These are phyloP conservation scores for Adelognathus sp. DNA, from an alignment of 2,888 invertebrate genomes.

Conservation along the genomic window DNA sequence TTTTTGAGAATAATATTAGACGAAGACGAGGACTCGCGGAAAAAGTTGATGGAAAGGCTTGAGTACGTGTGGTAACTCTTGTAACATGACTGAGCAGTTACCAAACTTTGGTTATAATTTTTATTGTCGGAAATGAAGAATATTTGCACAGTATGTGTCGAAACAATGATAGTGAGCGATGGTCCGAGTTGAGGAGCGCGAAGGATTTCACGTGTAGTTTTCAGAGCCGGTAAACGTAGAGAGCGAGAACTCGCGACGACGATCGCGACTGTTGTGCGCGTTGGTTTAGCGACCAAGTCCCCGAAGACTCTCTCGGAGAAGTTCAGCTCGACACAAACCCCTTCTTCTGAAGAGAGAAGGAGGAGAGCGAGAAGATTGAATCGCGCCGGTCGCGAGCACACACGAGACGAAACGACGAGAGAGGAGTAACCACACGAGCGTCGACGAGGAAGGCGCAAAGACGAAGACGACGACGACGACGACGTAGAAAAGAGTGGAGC, in stretches of 20 bases:
- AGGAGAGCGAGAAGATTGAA: no score
- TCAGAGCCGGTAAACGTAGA: neutral
- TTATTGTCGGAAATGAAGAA: no score
- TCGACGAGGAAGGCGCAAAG: constrained; percentile 31
- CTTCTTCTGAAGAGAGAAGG: constrained; percentile 55
- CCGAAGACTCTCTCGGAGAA: constrained; percentile 48
- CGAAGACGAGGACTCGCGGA: no score
- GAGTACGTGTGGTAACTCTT: no score
- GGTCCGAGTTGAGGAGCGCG: neutral
- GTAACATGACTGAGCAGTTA: no score
- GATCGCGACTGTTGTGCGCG: constrained; percentile 56
- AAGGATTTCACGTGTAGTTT: neutral
- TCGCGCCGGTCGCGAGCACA: constrained; percentile 28
- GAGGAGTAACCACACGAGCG: constrained; percentile 18
- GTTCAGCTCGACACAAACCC: constrained; percentile 57
- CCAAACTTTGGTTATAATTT: no score
- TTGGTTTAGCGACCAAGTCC: constrained; percentile 49
- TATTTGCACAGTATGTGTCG: no score
- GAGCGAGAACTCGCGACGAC: constrained; percentile 53
- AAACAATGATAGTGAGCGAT: no score
- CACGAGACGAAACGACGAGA: constrained; percentile 43
- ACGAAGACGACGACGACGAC: constrained; percentile 35
- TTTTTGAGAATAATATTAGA: no score
- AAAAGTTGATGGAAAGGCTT: no score
- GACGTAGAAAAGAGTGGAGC: constrained; percentile 7